A percentile compares a stretch with the other conserved stretches of the same genome.
These are phyloP conservation scores for Neopipo cinnamomea DNA, from an alignment of 2,113 vertebrate species.

Conservation along the genomic window DNA sequence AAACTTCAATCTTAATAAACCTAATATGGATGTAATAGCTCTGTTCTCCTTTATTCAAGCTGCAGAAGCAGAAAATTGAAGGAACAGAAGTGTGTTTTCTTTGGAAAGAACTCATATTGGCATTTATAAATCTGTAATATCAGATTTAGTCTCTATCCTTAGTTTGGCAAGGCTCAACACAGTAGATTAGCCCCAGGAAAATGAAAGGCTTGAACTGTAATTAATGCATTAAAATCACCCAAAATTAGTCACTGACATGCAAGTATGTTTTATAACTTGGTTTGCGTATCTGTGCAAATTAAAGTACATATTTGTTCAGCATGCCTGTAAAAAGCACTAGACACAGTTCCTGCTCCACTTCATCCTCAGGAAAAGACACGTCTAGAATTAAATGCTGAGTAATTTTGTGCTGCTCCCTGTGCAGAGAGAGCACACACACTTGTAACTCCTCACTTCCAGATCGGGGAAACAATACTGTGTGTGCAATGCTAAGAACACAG, in stretches of 20 bases:
- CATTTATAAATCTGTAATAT: conserved; percentile 46
- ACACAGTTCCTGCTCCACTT: background rate
- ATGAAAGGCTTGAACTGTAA: conserved; percentile 33
- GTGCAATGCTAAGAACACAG: background rate
- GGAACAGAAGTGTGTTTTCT: conserved; percentile 19
- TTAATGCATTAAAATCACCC: conserved; percentile 35
- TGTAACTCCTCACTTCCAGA: background rate
- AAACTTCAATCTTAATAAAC: background rate
- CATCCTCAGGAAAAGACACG: background rate
- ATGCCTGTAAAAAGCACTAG: background rate
- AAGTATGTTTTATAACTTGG: background rate
- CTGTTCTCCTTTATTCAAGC: background rate
- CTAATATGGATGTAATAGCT: background rate
- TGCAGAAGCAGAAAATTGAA: conserved; percentile 29
- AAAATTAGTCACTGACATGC: background rate
- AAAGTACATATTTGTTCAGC: background rate
- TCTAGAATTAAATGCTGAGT: background rate
- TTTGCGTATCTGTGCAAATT: conserved; percentile 14
- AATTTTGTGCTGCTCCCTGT: background rate
- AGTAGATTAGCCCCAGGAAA: conserved; percentile 41
- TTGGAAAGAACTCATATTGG: conserved; percentile 20
- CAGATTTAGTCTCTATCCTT: conserved; percentile 48
- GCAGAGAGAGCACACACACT: background rate
- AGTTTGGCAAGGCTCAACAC: conserved; percentile 6
- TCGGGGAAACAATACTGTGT: background rate